phyloP scores from a whole-genome alignment of 1,140 invertebrate species.

The Drosophila aff. region DNA sequence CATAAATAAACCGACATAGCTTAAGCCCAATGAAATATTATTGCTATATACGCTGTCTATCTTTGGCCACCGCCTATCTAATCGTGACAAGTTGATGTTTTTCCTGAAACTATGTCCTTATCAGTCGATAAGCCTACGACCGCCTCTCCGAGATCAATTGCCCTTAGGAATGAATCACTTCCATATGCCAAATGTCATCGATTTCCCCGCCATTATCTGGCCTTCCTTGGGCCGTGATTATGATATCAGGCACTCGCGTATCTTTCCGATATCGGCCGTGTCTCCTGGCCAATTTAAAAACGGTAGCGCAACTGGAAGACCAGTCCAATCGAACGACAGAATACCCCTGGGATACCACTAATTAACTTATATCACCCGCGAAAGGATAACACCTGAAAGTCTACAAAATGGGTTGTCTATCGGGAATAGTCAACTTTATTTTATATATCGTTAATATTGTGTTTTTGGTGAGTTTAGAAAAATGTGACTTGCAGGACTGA shows the following conservation, averaged over 20 bases:
- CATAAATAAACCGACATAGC: conserved; percentile 45
- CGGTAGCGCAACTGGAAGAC: conserved; percentile 27
- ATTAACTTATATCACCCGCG: neutral
- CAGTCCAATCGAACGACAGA: conserved; percentile 66
- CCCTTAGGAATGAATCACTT: conserved; percentile 46
- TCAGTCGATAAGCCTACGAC: conserved; percentile 26
- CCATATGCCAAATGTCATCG: conserved; percentile 37
- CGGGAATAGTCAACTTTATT: conserved; percentile 67
- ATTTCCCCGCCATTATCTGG: conserved; percentile 35
- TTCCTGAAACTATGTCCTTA: conserved; percentile 33
- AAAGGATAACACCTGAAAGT: conserved; percentile 1
- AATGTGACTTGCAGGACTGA: too few species aligned
- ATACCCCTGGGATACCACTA: conserved; percentile 10
- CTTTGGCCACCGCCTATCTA: conserved; percentile 29
- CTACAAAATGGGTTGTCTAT: conserved; percentile 67
- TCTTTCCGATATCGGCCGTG: conserved; percentile 27
- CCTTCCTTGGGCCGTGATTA: conserved; percentile 31
- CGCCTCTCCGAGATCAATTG: conserved; percentile 32
- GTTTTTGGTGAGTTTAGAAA: conserved; percentile 66
- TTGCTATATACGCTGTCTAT: conserved; percentile 41
- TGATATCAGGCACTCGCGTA: conserved; percentile 28
- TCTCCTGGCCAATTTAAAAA: conserved; percentile 58
- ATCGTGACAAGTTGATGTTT: conserved; percentile 39
- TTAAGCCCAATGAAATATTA: conserved; percentile 49
- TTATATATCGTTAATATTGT: conserved; percentile 68